Conservation (phyloP, 2,113 vertebrate genomes). For the Stegostoma tigrinum region DNA sequence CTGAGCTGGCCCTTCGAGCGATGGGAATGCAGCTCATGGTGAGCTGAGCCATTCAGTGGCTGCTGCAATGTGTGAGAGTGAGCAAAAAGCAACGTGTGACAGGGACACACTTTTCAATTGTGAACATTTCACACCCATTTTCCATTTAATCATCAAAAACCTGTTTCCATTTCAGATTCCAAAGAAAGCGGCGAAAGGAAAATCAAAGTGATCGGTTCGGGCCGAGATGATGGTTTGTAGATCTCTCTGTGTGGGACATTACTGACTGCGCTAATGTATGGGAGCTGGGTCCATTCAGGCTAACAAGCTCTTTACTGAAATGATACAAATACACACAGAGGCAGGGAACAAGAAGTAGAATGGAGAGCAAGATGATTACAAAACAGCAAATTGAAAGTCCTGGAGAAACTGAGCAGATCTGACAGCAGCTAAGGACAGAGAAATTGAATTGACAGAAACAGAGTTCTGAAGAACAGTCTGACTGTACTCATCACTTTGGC, state of each 20-base stretch:
- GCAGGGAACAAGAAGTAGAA: no score
- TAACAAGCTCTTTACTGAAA: no score
- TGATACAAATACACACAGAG: no score
- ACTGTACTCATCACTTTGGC: no score
- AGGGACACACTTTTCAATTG: neutral
- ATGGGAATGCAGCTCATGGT: neutral
- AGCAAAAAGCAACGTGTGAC: neutral
- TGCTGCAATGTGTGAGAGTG: neutral
- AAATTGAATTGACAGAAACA: no score
- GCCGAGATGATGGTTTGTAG: neutral
- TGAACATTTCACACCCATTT: neutral
- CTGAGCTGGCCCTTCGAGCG: neutral
- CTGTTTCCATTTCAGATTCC: neutral
- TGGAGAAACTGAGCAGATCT: no score
- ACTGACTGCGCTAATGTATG: neutral
- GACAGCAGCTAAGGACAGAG: no score
- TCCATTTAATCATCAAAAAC: neutral
- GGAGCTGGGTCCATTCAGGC: no score
- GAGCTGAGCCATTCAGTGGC: neutral
- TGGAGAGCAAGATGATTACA: no score
- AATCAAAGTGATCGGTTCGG: neutral
- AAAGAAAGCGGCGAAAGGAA: neutral
- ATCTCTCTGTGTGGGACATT: neutral
- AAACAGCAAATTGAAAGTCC: no score
- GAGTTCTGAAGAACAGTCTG: neutral